Evolutionary conservation across 2,113 vertebrate genomes (phyloP).

Genomic region (Myotis brandtii): DNA sequence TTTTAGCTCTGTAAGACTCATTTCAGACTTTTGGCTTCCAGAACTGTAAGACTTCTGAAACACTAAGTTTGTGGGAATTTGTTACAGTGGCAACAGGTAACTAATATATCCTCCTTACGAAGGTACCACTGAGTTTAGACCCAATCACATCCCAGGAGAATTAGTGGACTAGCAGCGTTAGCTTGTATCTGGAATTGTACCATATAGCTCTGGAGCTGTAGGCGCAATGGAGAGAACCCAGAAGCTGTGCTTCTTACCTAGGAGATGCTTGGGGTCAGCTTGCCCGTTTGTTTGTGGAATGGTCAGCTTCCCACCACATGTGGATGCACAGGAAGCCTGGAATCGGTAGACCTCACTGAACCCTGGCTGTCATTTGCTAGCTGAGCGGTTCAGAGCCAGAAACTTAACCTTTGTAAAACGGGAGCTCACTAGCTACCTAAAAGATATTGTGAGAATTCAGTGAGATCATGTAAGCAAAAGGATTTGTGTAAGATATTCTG

Average conservation of each 20-base stretch:
- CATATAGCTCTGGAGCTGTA: background rate
- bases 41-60: background rate
- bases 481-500: background rate
- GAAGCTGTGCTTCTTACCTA: background rate
- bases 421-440: background rate
- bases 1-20: background rate
- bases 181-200: background rate
- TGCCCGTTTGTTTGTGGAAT: background rate
- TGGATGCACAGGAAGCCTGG: background rate
- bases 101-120: background rate
- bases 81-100: fast-evolving
- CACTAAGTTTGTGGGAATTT: background rate
- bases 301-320: background rate
- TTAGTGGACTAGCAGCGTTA: no score
- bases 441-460: background rate
- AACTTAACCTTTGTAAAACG: background rate
- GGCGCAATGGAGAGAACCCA: background rate
- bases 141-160: background rate
- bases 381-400: background rate
- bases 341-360: background rate
- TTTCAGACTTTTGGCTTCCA: background rate
- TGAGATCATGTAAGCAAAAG: background rate
- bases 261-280: background rate
- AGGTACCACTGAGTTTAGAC: background rate
- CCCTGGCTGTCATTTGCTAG: background rate